phyloP scores from a whole-genome alignment of 2,797 vertebrate species.

The Ispidina picta region DNA sequence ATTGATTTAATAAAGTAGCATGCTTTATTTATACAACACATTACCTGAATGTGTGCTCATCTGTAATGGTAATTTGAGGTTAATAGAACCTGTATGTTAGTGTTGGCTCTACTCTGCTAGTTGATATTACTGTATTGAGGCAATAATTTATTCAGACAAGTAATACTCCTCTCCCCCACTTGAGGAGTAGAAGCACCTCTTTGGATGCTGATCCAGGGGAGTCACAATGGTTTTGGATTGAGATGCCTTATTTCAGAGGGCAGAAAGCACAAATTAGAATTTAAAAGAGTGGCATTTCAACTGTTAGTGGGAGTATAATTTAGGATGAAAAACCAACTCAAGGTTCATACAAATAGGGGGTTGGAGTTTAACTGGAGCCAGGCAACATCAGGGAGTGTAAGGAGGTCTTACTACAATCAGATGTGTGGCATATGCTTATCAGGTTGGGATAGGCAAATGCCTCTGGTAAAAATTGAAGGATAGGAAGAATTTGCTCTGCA shows the following conservation, averaged over 20 bases:
- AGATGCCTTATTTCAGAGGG: neutral
- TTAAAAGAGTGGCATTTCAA: neutral
- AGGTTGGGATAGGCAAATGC: neutral
- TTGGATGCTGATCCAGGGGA: neutral
- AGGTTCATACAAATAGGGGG: neutral
- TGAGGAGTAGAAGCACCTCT: neutral
- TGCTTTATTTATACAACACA: constrained; percentile 11
- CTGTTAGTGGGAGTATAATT: neutral
- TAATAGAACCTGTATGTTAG: constrained; percentile 13
- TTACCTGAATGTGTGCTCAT: neutral
- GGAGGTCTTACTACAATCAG: neutral
- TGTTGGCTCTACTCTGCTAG: neutral
- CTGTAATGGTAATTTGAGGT: constrained; percentile 28
- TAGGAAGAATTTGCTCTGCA: neutral
- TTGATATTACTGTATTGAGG: neutral
- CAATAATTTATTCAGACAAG: neutral
- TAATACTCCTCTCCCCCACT: neutral
- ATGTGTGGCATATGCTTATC: neutral
- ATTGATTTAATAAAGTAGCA: constrained; percentile 20
- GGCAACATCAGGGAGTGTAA: neutral
- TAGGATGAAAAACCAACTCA: neutral
- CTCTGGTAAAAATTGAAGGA: fast-evolving
- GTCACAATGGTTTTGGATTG: neutral
- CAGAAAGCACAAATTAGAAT: neutral
- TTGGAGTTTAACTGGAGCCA: neutral